Evolutionary conservation across 2,888 invertebrate genomes (phyloP).

Genomic region (Octodonta nipae): DNA sequence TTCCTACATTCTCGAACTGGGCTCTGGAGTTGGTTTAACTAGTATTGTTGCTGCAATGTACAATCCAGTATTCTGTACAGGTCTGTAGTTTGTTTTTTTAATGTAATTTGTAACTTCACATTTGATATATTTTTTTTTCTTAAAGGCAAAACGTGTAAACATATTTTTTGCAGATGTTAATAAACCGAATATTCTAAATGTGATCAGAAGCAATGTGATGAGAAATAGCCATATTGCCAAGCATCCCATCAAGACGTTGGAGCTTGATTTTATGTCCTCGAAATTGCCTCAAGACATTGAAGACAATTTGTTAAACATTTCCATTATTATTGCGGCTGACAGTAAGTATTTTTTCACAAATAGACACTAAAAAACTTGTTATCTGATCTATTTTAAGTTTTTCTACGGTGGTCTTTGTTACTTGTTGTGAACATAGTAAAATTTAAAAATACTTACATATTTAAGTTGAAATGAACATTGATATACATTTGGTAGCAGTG

Average conservation of each 20-base stretch:
- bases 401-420: too few species aligned
- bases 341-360: conserved; percentile 49
- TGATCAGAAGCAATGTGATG: conserved; percentile 55
- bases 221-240: conserved; percentile 50
- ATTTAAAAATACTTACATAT: too few species aligned
- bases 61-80: conserved; percentile 66
- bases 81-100: conserved; percentile 32
- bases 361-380: too few species aligned
- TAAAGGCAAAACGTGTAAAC: too few species aligned
- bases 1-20: conserved; percentile 60
- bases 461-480: too few species aligned
- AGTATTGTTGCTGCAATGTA: conserved; percentile 68
- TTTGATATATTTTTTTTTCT: too few species aligned
- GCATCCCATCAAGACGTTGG: conserved; percentile 46
- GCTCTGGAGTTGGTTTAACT: conserved; percentile 77
- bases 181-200: conserved; percentile 56
- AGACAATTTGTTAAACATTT: conserved; percentile 43
- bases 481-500: too few species aligned
- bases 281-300: conserved; percentile 44
- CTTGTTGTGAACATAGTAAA: too few species aligned
- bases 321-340: conserved; percentile 69
- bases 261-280: conserved; percentile 54
- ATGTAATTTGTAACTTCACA: too few species aligned
- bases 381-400: too few species aligned
- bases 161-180: conserved; percentile 64